A percentile compares a stretch with the other conserved stretches of the same genome.
Conservation (phyloP, 2,797 vertebrate genomes). For the Adrianichthys oophorus region DNA sequence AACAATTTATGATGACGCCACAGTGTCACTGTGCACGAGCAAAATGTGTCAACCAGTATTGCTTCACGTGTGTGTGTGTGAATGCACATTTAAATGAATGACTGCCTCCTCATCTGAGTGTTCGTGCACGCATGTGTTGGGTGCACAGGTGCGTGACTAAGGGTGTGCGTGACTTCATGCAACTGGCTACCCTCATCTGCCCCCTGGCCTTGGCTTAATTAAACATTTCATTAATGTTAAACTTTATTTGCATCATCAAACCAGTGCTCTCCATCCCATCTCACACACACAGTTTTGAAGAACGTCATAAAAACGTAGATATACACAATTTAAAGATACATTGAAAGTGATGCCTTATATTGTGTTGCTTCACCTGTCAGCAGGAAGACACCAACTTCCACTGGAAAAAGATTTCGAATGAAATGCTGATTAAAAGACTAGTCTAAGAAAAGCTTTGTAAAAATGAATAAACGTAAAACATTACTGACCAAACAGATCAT, state of each 20-base stretch:
- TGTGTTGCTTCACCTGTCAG: too few relatives aligned
- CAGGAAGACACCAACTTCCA: too few relatives aligned
- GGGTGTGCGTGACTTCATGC: constrained; percentile 15
- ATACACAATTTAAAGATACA: neutral
- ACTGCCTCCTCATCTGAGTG: neutral
- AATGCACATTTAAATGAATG: neutral
- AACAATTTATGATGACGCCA: too few relatives aligned
- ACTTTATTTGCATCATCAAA: constrained; percentile 60
- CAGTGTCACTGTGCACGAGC: neutral
- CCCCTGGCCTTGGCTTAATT: constrained; percentile 64
- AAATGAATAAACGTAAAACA: too few relatives aligned
- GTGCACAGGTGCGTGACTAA: neutral
- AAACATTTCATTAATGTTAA: constrained; percentile 76
- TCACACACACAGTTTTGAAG: constrained; percentile 7
- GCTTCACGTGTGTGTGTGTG: neutral
- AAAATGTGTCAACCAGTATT: neutral
- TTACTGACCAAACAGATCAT: too few relatives aligned
- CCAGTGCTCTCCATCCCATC: constrained; percentile 26
- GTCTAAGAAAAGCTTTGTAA: too few relatives aligned
- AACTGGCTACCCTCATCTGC: constrained; percentile 24
- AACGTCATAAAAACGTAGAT: constrained; percentile 15
- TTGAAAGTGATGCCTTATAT: too few relatives aligned
- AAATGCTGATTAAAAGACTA: too few relatives aligned
- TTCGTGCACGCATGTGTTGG: neutral
- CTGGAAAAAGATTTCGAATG: too few relatives aligned